A percentile compares a stretch with the other conserved stretches of the same genome.
phyloP scores from a whole-genome alignment of 2,113 vertebrate genomes.

The Clarias batrachus region DNA sequence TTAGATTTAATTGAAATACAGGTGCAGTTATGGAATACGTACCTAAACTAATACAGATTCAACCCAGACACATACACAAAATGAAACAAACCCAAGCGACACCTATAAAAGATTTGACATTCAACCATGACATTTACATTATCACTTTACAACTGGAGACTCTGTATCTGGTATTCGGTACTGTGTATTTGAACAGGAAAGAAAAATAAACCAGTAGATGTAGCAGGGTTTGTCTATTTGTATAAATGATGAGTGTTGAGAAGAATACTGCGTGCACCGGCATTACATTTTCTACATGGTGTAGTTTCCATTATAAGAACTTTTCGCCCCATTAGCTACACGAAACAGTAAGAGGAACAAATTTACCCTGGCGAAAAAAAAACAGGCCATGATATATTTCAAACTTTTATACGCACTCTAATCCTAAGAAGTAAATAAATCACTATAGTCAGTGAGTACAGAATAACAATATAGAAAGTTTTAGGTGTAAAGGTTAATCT shows the following conservation, averaged over 20 bases:
- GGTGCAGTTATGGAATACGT: background rate
- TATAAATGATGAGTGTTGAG: constrained; percentile 19
- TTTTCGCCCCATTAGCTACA: constrained; percentile 1
- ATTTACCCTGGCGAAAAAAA: constrained; percentile 9
- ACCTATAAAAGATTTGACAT: background rate
- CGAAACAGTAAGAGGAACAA: background rate
- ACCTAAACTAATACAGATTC: background rate
- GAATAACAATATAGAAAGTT: background rate
- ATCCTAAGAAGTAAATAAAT: background rate
- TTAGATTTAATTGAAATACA: background rate
- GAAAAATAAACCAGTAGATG: background rate
- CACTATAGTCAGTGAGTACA: too few relatives aligned
- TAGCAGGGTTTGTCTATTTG: background rate
- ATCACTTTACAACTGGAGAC: background rate
- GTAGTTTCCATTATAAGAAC: constrained; percentile 25
- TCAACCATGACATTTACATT: constrained; percentile 16
- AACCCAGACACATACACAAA: background rate
- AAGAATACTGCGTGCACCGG: background rate
- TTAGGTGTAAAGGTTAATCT: background rate
- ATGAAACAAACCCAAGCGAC: background rate
- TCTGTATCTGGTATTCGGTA: background rate
- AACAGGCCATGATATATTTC: background rate
- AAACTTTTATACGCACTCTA: background rate
- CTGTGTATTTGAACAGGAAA: background rate
- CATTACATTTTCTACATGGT: constrained; percentile 28